Evolutionary conservation across 2,888 invertebrate genomes (phyloP), one percentile per base, ranked within the genome.

Genomic region (Reticulitermes lucifugus): DNA sequence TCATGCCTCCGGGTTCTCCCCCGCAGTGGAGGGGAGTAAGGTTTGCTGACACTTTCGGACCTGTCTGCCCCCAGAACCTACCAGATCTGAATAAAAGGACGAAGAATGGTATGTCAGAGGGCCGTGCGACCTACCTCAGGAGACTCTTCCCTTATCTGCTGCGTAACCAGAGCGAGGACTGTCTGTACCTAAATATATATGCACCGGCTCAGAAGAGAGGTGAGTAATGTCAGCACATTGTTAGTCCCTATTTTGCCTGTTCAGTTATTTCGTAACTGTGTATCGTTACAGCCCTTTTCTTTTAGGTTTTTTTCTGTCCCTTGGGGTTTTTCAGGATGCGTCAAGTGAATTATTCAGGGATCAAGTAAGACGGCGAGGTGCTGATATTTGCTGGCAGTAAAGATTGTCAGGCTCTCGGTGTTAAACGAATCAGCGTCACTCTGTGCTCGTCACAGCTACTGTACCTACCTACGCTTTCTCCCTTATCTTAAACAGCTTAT

Each of bases 161-260:
- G 84, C 71, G 73, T 46, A 79, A 84, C 84, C 93, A 94, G 89
- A 91, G 91, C 83, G 94, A 94, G 91, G 98, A 99, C 90, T 99
- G 98, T 89, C 92, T 98, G 84, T 97, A 96, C 90, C 92, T 99
- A 89, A 99, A 98, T 91, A 94, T 99, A 87, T 99, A 97, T 91
- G 95, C 96, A 59, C 98, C 98, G 0, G 94, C 95, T 87, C 93
- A 94, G 41, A 73, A 41, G 21, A 21, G 73, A 92, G 96, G 97
- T 97, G 91, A 94, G 95, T 88, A 89, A 94, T 94, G 88, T 22
- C 10, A 77, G n/a, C 60, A 12, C 12, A 46, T 12, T 46, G 46
- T 55, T 18, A 65, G 65, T 35, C 35, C 35, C 35, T 12, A 46
- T 1, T 6, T 46, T 7, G 4, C 46, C 46, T 12, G 46, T 12